These are phyloP conservation scores for Equus quagga DNA, from an alignment of 2,113 vertebrate genomes.

Conservation along the genomic window DNA sequence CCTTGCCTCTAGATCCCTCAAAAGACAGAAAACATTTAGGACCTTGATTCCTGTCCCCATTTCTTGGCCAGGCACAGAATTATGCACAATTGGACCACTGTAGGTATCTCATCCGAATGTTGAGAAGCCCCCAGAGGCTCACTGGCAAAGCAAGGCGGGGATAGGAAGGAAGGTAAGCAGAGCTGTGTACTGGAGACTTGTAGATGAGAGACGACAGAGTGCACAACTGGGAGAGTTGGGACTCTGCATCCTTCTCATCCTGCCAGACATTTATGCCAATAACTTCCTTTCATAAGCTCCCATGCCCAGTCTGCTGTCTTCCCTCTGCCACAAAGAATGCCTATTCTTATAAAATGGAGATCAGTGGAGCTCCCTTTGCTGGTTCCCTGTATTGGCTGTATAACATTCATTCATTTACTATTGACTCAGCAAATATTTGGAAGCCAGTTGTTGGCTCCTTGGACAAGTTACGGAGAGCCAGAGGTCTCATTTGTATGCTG, in stretches of 20 bases:
- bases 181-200: neutral
- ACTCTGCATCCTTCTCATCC: neutral
- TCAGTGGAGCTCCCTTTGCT: neutral
- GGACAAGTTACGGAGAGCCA: neutral
- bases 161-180: neutral
- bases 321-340: neutral
- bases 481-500: neutral
- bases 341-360: neutral
- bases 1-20: neutral
- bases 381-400: neutral
- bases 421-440: conserved; percentile 1
- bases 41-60: neutral
- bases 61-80: neutral
- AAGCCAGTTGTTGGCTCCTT: neutral
- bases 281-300: neutral
- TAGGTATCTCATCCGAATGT: neutral
- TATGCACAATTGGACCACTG: neutral
- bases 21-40: neutral
- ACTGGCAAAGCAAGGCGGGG: neutral
- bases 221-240: neutral
- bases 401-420: neutral
- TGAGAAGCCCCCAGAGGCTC: neutral
- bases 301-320: neutral
- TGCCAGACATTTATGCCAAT: neutral
- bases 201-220: too few species aligned